Percentiles rank a stretch among this genome's conserved stretches.
Evolutionary conservation across 2,797 vertebrate species (phyloP).

Genomic region (Neosalanx taihuensis): DNA sequence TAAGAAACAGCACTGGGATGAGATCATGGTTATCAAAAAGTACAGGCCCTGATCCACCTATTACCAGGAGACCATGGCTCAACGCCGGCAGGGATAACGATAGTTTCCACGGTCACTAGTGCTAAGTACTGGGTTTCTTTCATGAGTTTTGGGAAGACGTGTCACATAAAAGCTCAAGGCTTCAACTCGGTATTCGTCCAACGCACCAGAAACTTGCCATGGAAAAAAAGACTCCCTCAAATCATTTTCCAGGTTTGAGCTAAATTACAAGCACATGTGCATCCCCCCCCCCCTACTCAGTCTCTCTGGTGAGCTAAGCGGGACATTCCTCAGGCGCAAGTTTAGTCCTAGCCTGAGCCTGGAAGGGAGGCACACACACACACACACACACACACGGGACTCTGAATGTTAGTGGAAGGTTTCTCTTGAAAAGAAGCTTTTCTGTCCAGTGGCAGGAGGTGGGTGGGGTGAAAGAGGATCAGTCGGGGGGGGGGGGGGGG

Average conservation of each 20-base stretch:
- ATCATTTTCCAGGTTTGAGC: not conserved
- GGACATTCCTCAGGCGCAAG: constrained; percentile 14
- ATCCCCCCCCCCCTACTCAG: constrained; percentile 1
- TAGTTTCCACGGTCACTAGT: not conserved
- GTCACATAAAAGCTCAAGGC: too few species aligned
- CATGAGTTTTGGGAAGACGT: not conserved
- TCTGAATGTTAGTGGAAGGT: constrained; percentile 24
- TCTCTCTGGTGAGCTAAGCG: not conserved
- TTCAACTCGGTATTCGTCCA: not conserved
- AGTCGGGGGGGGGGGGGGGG: constrained; percentile 38
- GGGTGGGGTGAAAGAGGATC: constrained; percentile 46
- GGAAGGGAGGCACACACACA: too few species aligned
- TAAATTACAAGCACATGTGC: constrained; percentile 43
- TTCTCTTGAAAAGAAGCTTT: constrained; percentile 34
- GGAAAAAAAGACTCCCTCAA: not conserved
- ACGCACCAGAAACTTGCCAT: not conserved
- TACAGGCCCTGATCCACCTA: not conserved
- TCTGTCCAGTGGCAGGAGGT: constrained; percentile 30
- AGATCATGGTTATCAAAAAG: constrained; percentile 14
- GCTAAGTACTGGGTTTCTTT: not conserved
- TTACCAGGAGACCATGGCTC: constrained; percentile 2
- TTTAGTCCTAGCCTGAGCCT: too few species aligned
- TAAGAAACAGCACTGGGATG: not conserved
- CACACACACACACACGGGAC: not conserved
- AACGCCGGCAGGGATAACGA: not conserved